Evolutionary conservation across 2,797 vertebrate species (phyloP).

Genomic region (Buphagus erythrorhynchus): DNA sequence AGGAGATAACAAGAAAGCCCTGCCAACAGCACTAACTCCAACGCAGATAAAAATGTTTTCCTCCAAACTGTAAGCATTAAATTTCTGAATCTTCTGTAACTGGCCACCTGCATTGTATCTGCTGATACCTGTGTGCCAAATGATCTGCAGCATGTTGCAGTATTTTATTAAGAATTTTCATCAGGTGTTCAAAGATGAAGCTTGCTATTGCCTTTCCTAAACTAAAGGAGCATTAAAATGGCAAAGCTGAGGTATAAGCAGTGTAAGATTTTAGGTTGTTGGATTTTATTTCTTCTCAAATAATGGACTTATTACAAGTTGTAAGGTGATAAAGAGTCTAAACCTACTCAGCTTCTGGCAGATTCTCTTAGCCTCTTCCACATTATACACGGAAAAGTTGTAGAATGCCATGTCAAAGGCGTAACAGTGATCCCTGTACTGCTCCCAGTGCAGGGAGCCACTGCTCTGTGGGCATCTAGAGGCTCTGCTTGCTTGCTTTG

Average conservation of each 20-base stretch:
- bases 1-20: neutral
- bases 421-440: conserved; percentile 87
- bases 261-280: neutral
- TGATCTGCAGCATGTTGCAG: neutral
- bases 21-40: neutral
- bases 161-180: neutral
- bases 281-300: neutral
- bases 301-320: neutral
- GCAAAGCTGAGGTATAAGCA: neutral
- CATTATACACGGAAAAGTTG: conserved; percentile 84
- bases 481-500: neutral
- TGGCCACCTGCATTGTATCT: neutral
- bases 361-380: conserved; percentile 79
- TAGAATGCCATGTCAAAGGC: conserved; percentile 84
- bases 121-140: fast-evolving
- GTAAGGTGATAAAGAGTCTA: neutral
- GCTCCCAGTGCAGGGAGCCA: conserved; percentile 81
- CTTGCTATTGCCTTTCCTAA: neutral
- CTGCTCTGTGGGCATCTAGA: neutral
- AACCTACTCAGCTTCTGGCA: conserved; percentile 85
- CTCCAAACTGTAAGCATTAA: neutral
- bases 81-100: neutral
- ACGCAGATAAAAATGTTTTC: neutral
- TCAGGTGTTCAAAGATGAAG: neutral
- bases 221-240: neutral